phyloP scores from a whole-genome alignment of 2,888 invertebrate species.

The Metopia argyrocephala region DNA sequence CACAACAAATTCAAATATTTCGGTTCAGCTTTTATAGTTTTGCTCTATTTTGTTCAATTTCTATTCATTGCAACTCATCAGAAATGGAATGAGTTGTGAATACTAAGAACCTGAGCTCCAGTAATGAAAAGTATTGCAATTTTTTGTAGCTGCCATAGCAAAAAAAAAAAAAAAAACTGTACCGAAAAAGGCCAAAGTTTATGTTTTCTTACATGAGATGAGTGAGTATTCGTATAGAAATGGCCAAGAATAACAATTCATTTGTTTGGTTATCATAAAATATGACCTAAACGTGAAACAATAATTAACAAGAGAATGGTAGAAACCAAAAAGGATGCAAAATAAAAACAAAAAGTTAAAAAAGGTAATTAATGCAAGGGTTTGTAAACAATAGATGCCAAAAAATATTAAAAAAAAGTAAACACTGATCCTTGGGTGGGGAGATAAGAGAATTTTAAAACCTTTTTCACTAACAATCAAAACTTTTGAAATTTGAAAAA shows the following conservation, averaged over 20 bases:
- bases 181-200: slow-evolving; percentile 42
- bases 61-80: slow-evolving; percentile 69
- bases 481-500: neutral
- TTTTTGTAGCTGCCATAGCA: slow-evolving; percentile 20
- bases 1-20: slow-evolving; percentile 50
- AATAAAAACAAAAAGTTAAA: slow-evolving; percentile 27
- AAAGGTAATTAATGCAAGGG: slow-evolving; percentile 47
- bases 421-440: too few relatives aligned
- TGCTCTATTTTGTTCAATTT: slow-evolving; percentile 65
- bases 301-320: slow-evolving; percentile 14
- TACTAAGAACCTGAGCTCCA: slow-evolving; percentile 13
- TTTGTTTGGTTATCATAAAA: slow-evolving; percentile 34
- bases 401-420: neutral
- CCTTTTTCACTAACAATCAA: neutral
- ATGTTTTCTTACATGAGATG: slow-evolving; percentile 21
- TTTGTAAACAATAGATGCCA: neutral
- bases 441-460: neutral
- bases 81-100: slow-evolving; percentile 59
- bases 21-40: slow-evolving; percentile 9
- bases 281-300: slow-evolving; percentile 40
- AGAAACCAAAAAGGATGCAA: slow-evolving; percentile 9
- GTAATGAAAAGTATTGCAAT: slow-evolving; percentile 56
- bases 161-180: neutral
- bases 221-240: slow-evolving; percentile 37
- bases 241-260: slow-evolving; percentile 58